Evolutionary conservation across 2,113 vertebrate species (phyloP).

Genomic region (Sinocyclocheilus grahami): DNA sequence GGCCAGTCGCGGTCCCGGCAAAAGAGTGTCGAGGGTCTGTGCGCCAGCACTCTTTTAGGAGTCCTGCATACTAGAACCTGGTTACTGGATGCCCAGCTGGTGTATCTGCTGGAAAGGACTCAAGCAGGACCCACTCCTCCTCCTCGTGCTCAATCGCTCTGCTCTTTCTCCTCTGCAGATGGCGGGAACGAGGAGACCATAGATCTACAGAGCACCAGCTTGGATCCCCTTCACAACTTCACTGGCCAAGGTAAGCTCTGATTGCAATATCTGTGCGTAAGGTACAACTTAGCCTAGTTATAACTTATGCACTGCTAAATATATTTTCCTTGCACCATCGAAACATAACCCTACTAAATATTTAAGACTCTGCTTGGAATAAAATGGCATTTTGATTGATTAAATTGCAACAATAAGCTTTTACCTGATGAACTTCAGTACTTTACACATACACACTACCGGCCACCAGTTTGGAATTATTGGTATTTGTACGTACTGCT

Average conservation of each 20-base stretch:
- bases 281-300: too few relatives aligned
- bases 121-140: slow-evolving; percentile 12
- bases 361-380: too few relatives aligned
- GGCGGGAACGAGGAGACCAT: slow-evolving; percentile 88
- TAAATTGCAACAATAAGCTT: too few relatives aligned
- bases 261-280: too few relatives aligned
- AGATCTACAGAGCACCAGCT: slow-evolving; percentile 88
- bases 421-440: too few relatives aligned
- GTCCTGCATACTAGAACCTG: slow-evolving; percentile 66
- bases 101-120: slow-evolving; percentile 53
- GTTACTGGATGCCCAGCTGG: slow-evolving; percentile 61
- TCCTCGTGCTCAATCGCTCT: slow-evolving; percentile 65
- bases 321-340: too few relatives aligned
- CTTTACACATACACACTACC: too few relatives aligned
- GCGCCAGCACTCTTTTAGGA: slow-evolving; percentile 70
- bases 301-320: too few relatives aligned
- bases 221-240: slow-evolving; percentile 90
- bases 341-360: too few relatives aligned
- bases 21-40: slow-evolving; percentile 70
- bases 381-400: too few relatives aligned
- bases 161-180: slow-evolving; percentile 80
- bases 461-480: too few relatives aligned
- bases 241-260: slow-evolving; percentile 84
- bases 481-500: too few relatives aligned
- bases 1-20: slow-evolving; percentile 48